Evolutionary conservation across 35 echinoderm and acorn worm species (phyloP), one percentile per base, ranked within the genome.

Genomic region (Nesometra sesokonis): DNA sequence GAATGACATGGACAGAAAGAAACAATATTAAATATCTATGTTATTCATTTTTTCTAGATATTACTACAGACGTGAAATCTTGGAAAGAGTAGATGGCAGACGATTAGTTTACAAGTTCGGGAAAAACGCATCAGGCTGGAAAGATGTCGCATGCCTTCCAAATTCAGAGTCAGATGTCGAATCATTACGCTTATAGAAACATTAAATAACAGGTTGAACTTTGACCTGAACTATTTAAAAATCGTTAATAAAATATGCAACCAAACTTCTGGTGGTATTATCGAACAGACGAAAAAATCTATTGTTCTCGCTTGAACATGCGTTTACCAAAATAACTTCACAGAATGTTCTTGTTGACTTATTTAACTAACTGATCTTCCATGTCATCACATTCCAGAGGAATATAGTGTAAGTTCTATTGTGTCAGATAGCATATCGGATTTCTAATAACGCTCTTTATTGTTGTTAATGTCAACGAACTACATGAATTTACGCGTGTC

Each of bases 31-130:
- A n/a, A n/a, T n/a, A n/a, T n/a, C n/a, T n/a, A n/a, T n/a, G n/a
- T n/a, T n/a, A n/a, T n/a, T n/a, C n/a, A n/a, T n/a, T n/a, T n/a
- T 78, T 47, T 46, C 0, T 57, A 97, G 94, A 80, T 99, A 99
- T 77, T 99, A 99, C 82, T 99, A 99, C 93, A 92, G 94, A 46
- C 78, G 93, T 0, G 90, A 94, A 32, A 99, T 99, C 35, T 84
- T 99, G 0, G 96, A 99, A 77, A 40, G 96, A 35, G 96, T 99
- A 0, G 96, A 99, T 34, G 96, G 96, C 5, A 86, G 96, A 30
- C 84, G 96, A 52, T 80, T 99, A 33, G 96, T 99, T 40, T 99
- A 99, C 77, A 99, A 99, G 36, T 94, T 99, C 76, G 96, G 96
- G 19, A 94, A 93, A 32, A 94, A 99, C 34, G 93, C 96, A 0